Conservation (phyloP, 2,888 invertebrate species). For the Aphelenchoides bicaudatus region DNA sequence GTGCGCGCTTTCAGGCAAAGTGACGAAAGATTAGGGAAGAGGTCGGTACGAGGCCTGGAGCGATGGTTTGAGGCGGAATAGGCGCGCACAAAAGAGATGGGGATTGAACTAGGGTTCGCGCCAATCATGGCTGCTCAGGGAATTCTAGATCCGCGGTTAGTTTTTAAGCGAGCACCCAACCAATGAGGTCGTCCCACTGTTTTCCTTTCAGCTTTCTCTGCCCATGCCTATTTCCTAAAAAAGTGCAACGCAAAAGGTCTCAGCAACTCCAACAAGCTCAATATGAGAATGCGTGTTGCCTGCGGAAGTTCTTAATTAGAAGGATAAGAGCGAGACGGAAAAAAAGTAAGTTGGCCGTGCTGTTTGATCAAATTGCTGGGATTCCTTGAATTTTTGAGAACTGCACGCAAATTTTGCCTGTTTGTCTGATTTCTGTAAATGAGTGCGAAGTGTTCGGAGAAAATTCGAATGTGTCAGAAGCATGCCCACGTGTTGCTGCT, state of each 20-base stretch:
- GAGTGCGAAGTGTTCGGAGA: constrained; percentile 7
- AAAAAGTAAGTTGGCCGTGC: not conserved
- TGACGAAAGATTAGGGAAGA: too few species aligned
- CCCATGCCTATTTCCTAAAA: not conserved
- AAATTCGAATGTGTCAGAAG: too few species aligned
- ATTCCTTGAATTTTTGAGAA: not conserved
- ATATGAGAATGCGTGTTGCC: constrained; percentile 4
- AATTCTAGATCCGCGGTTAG: too few species aligned
- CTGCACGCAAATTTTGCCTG: constrained; percentile 3
- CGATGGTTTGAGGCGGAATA: too few species aligned
- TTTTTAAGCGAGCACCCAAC: not conserved
- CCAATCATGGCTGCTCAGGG: too few species aligned
- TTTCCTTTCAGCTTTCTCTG: not conserved
- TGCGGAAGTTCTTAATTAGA: constrained; percentile 3
- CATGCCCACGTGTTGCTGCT: constrained; percentile 4
- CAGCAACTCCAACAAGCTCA: not conserved
- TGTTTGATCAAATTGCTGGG: not conserved
- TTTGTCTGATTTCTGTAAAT: not conserved
- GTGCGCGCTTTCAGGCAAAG: not conserved
- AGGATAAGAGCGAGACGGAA: constrained; percentile 7
- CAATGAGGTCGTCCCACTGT: too few species aligned
- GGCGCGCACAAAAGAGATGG: too few species aligned
- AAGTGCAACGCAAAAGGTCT: not conserved
- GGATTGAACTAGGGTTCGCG: too few species aligned
- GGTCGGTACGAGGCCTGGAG: too few species aligned